Percentiles rank a stretch among this genome's conserved stretches.
phyloP scores from a whole-genome alignment of 1,140 invertebrate genomes.

The Leucophenga varia region DNA sequence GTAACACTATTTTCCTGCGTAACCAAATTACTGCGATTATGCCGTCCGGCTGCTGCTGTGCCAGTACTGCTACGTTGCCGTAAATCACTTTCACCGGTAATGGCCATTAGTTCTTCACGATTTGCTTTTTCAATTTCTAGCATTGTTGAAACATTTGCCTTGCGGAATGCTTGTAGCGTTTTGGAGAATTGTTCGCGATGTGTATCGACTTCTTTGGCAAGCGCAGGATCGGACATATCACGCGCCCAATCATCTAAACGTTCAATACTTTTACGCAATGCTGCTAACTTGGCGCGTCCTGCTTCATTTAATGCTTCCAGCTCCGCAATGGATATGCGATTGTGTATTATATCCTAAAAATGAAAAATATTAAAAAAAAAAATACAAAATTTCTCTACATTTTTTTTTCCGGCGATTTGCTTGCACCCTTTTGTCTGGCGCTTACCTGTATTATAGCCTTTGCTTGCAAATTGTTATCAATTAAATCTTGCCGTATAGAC shows the following conservation, averaged over 20 bases:
- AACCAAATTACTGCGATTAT: conserved; percentile 46
- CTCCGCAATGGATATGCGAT: conserved; percentile 66
- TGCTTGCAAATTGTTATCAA: conserved; percentile 71
- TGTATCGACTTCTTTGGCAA: conserved; percentile 66
- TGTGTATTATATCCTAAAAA: conserved; percentile 67
- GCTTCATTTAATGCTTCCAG: conserved; percentile 73
- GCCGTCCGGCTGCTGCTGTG: conserved; percentile 18
- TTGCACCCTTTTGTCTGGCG: too few relatives aligned
- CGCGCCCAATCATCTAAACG: conserved; percentile 67
- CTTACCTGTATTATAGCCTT: conserved; percentile 77
- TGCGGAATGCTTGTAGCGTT: conserved; percentile 72
- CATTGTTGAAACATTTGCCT: conserved; percentile 73
- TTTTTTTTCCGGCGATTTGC: not conserved
- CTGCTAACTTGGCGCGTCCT: conserved; percentile 67
- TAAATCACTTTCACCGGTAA: conserved; percentile 61
- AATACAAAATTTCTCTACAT: conserved; percentile 2
- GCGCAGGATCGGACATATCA: conserved; percentile 64
- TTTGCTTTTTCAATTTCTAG: conserved; percentile 73
- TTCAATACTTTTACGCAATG: conserved; percentile 69
- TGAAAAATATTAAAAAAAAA: conserved; percentile 7
- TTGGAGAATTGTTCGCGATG: conserved; percentile 70
- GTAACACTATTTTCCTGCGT: conserved; percentile 66
- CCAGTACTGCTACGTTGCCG: conserved; percentile 62
- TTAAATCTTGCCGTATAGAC: conserved; percentile 62
- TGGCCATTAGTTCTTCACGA: conserved; percentile 67